Percentiles rank a stretch among this genome's conserved stretches.
Conservation (phyloP, 2,113 vertebrate genomes). For the Rhizomys pruinosus region DNA sequence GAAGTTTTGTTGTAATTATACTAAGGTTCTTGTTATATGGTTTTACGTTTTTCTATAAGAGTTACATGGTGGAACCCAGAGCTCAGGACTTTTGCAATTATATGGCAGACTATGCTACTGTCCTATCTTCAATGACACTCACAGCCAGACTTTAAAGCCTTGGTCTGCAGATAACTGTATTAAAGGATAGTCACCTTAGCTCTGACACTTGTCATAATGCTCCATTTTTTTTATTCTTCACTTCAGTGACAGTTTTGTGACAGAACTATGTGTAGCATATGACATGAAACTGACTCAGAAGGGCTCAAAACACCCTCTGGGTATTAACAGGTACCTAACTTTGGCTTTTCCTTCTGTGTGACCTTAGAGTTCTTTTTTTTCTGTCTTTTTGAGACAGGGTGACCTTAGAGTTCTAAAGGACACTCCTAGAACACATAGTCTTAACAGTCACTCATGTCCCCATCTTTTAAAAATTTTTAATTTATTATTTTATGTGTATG, state of each 20-base stretch:
- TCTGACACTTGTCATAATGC: background rate
- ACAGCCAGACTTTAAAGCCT: background rate
- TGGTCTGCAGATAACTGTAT: background rate
- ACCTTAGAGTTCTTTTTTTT: background rate
- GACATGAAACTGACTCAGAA: background rate
- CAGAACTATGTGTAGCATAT: background rate
- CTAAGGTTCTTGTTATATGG: background rate
- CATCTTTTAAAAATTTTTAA: background rate
- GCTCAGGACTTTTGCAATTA: background rate
- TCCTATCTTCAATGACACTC: background rate
- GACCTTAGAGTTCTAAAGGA: too few species aligned
- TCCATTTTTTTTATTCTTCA: background rate
- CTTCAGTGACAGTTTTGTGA: background rate
- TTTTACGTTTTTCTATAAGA: background rate
- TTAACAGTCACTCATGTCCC: background rate
- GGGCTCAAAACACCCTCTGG: background rate
- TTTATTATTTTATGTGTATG: too few species aligned
- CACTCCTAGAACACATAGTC: background rate
- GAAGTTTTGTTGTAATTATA: background rate
- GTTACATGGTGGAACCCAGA: background rate
- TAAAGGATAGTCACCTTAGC: background rate
- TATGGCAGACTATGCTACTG: background rate
- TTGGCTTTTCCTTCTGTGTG: background rate
- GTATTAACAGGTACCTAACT: background rate
- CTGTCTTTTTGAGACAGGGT: too few species aligned